These are phyloP conservation scores for Ceratina calcarata DNA, from an alignment of 1,140 invertebrate genomes.

Conservation along the genomic window DNA sequence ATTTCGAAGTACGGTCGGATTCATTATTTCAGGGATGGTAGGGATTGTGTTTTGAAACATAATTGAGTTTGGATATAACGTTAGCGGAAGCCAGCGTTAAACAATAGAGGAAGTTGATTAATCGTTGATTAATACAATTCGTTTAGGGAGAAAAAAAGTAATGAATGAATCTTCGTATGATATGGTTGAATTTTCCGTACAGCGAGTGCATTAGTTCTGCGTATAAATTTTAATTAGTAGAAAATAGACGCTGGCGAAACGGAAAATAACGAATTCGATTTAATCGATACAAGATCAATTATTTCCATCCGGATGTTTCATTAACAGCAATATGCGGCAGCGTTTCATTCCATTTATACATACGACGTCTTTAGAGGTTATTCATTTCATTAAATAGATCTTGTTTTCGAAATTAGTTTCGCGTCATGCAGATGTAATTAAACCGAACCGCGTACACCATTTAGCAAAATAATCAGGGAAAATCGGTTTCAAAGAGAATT, in stretches of 20 bases:
- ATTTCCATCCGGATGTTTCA: slow-evolving; percentile 3
- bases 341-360: slow-evolving; percentile 16
- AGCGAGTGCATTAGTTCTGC: too few relatives aligned
- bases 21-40: not conserved
- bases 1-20: too few relatives aligned
- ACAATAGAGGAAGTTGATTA: too few relatives aligned
- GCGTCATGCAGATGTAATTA: not conserved
- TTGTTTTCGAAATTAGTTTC: slow-evolving; percentile 18
- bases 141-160: too few relatives aligned
- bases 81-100: too few relatives aligned
- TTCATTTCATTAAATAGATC: slow-evolving; percentile 17
- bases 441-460: not conserved
- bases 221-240: too few relatives aligned
- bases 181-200: too few relatives aligned
- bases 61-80: not conserved
- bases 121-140: too few relatives aligned
- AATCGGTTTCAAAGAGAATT: not conserved
- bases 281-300: slow-evolving; percentile 16
- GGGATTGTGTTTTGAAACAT: not conserved
- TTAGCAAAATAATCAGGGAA: not conserved
- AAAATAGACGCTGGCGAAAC: too few relatives aligned
- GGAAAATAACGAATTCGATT: not conserved
- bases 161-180: too few relatives aligned
- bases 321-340: slow-evolving; percentile 1
- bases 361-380: slow-evolving; percentile 5